These are phyloP conservation scores for Trididemnum clinides DNA, from an alignment of 23 tunicate species.

Conservation along the genomic window DNA sequence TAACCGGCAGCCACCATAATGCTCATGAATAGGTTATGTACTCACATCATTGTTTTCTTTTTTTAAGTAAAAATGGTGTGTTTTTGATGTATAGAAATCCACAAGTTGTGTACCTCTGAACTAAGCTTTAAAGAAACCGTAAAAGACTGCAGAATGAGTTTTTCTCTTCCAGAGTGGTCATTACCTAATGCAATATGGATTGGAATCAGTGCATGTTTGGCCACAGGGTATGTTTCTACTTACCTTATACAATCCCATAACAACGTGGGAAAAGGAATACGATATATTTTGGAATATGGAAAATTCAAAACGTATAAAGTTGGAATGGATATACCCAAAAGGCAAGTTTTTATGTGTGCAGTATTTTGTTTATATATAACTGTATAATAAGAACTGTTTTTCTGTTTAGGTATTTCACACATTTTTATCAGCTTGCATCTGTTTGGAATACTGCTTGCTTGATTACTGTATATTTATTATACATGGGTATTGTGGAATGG, in stretches of 20 bases:
- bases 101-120: too few relatives aligned
- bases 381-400: background rate
- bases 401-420: constrained; percentile 37
- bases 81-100: too few relatives aligned
- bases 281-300: constrained; percentile 45
- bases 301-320: background rate
- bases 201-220: background rate
- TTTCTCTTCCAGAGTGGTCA: too few relatives aligned
- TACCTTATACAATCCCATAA: constrained; percentile 1
- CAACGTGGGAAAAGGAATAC: background rate
- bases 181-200: constrained; percentile 17
- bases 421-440: constrained; percentile 35
- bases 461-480: constrained; percentile 19
- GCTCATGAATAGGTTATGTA: too few relatives aligned
- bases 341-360: background rate
- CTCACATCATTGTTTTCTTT: too few relatives aligned
- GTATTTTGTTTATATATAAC: background rate
- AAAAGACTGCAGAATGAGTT: too few relatives aligned
- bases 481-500: background rate
- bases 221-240: background rate
- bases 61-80: too few relatives aligned
- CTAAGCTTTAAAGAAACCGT: too few relatives aligned
- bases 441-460: constrained; percentile 42
- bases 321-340: constrained; percentile 31
- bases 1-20: too few relatives aligned